Evolutionary conservation across 2,888 invertebrate genomes (phyloP).

Genomic region (Biston stratarius): DNA sequence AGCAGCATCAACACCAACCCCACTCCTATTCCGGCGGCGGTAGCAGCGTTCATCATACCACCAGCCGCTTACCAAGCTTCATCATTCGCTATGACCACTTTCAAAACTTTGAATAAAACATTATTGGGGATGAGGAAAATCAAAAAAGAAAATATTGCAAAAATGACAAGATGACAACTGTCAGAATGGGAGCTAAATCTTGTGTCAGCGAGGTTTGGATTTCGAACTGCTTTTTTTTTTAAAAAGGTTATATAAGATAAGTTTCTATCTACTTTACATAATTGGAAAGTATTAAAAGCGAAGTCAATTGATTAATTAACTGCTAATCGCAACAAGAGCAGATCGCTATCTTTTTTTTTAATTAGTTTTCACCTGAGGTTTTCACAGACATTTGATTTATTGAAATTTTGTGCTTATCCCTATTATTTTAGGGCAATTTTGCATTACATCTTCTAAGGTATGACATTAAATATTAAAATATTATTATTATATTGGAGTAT

Average conservation of each 20-base stretch:
- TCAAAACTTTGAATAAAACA: constrained; percentile 12
- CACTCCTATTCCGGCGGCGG: constrained; percentile 61
- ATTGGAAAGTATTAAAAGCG: no score
- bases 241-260: not conserved
- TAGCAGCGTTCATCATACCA: constrained; percentile 57
- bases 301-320: no score
- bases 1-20: constrained; percentile 58
- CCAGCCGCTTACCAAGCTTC: constrained; percentile 43
- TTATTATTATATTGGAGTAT: no score
- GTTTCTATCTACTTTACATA: not conserved
- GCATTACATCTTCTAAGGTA: no score
- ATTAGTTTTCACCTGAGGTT: no score
- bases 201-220: constrained; percentile 10
- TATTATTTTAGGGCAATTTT: no score
- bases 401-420: no score
- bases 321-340: no score
- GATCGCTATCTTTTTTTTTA: no score
- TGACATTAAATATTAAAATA: no score
- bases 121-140: constrained; percentile 3
- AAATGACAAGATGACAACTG: constrained; percentile 2
- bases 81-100: constrained; percentile 40
- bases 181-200: not conserved
- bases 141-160: constrained; percentile 10
- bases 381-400: no score
- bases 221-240: constrained; percentile 19